These are phyloP conservation scores for Drosophila virilis DNA, from an alignment of 1,140 invertebrate species.

Conservation along the genomic window DNA sequence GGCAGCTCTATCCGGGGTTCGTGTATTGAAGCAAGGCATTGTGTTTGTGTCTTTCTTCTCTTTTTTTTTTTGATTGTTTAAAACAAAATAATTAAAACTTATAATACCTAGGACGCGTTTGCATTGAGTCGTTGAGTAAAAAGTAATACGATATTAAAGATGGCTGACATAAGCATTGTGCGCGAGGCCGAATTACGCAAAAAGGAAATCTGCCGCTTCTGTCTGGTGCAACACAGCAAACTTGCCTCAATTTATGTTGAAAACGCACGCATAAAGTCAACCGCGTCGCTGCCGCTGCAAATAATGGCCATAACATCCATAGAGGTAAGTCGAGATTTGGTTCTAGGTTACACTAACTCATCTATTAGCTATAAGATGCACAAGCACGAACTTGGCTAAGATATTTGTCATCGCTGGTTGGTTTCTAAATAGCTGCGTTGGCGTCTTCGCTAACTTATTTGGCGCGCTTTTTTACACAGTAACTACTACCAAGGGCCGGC, in stretches of 20 bases:
- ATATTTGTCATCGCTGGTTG: slow-evolving; percentile 34
- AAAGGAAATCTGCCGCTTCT: slow-evolving; percentile 90
- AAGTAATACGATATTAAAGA: slow-evolving; percentile 14
- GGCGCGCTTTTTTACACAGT: slow-evolving; percentile 1
- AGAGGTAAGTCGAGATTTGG: slow-evolving; percentile 86
- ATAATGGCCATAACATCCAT: slow-evolving; percentile 90
- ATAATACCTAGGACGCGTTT: slow-evolving; percentile 3
- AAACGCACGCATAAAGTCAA: slow-evolving; percentile 85
- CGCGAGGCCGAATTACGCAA: slow-evolving; percentile 63
- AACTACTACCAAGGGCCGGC: neutral
- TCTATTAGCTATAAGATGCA: slow-evolving; percentile 1
- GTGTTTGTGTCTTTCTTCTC: slow-evolving; percentile 31
- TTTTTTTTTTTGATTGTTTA: slow-evolving; percentile 20
- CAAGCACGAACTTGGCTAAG: slow-evolving; percentile 65
- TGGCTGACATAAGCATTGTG: slow-evolving; percentile 36
- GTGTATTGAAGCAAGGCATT: slow-evolving; percentile 56
- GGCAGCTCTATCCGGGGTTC: slow-evolving; percentile 35
- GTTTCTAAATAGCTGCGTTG: slow-evolving; percentile 68
- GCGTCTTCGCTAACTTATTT: slow-evolving; percentile 67
- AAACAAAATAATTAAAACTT: slow-evolving; percentile 24
- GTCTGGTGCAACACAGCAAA: slow-evolving; percentile 86
- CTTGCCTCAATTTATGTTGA: slow-evolving; percentile 88
- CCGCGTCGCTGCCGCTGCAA: slow-evolving; percentile 88
- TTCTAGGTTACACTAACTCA: slow-evolving; percentile 55
- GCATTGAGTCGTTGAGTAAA: slow-evolving; percentile 1